Base-by-base conservation (phyloP, 2,113 vertebrate species). In the Barnardius zonarius region DNA sequence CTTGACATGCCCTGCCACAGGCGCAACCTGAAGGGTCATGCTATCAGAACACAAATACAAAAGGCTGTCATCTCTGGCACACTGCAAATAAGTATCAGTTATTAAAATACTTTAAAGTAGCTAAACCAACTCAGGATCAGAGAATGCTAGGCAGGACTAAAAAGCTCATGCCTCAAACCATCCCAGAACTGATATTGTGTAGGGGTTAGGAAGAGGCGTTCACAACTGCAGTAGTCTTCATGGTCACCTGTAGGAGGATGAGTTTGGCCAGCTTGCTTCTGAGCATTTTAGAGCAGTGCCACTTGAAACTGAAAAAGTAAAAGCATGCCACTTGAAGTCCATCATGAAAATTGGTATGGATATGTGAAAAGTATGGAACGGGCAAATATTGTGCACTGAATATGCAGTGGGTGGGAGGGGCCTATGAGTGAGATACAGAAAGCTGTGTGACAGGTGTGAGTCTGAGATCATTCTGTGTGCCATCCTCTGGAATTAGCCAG, bases 141-240 rank as follows among this genome's bases (percentile, higher is more conserved):
- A 39, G 57, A 76, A 76, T 33, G 5, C 8, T 69, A 4, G 11
- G 24, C 44, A 63, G 24, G 7, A 13, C 22, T 19, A 31, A 44
- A 35, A 79, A 22, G 10, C 4, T 73, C 5, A 37, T 73, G 24
- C 37, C 41, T 88, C 57, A 70, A 44, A 80, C 24, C 17, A 43
- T 2, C 2, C 3, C 30, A 76, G 48, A 82, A 72, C 7, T 20
- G 13, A 13, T 9, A 85, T 4, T 3, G 3, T 62, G 28, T 12
- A 0, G 0, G 7, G 15, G 16, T 10, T 72, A 49, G n/a, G 17
- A 91, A 70, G 64, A 75, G 9, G 3, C 0, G 0, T 46, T 43
- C 25, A 6, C 46, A 67, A 55, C 48, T 39, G 7, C 30, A 72
- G 35, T 37, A 63, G 17, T 5, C 1, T 59, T 83, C 2, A 1